Evolutionary conservation across 2,888 invertebrate genomes (phyloP).

Genomic region (Ophion costatus): DNA sequence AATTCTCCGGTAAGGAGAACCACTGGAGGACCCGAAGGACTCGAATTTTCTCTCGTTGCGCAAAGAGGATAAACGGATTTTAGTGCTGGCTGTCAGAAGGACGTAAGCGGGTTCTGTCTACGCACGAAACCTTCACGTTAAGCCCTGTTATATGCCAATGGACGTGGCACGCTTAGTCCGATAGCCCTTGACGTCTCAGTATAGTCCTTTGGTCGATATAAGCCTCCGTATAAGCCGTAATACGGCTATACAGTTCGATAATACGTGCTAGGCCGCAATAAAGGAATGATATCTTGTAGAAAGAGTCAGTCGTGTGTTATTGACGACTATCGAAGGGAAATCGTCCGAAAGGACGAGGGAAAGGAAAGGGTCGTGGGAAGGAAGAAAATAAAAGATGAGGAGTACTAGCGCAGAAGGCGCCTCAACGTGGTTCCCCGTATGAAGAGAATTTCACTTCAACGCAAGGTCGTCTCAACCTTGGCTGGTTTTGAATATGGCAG

Average conservation of each 20-base stretch:
- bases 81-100: background rate
- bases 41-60: background rate
- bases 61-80: slow-evolving; percentile 13
- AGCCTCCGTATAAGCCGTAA: too few species aligned
- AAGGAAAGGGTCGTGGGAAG: slow-evolving; percentile 2
- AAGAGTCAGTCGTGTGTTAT: slow-evolving; percentile 52
- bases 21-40: background rate
- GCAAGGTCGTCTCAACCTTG: slow-evolving; percentile 26
- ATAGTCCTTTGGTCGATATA: too few species aligned
- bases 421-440: background rate
- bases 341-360: slow-evolving; percentile 10
- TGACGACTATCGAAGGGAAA: slow-evolving; percentile 37
- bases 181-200: slow-evolving; percentile 3
- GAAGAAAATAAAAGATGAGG: slow-evolving; percentile 5
- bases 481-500: slow-evolving; percentile 36
- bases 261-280: slow-evolving; percentile 37
- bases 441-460: background rate
- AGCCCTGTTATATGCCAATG: background rate
- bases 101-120: background rate
- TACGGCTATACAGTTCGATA: slow-evolving; percentile 12
- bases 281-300: slow-evolving; percentile 51
- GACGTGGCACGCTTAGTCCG: slow-evolving; percentile 22
- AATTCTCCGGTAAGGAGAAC: slow-evolving; percentile 14
- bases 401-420: slow-evolving; percentile 13
- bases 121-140: background rate